These are phyloP conservation scores for Sardina pilchardus DNA, from an alignment of 2,113 vertebrate genomes.

Conservation along the genomic window DNA sequence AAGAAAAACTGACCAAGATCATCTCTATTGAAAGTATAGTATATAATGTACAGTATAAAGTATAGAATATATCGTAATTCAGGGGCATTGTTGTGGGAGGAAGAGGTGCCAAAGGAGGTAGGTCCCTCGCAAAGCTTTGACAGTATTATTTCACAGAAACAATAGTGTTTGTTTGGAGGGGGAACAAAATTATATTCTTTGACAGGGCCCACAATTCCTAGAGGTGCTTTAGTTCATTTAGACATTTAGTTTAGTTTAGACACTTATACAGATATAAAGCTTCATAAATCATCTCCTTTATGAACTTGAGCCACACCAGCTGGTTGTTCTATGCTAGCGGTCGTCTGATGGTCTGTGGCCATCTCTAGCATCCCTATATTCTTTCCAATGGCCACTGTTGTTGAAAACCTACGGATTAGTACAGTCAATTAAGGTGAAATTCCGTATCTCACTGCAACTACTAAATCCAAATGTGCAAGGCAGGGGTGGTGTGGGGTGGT, in stretches of 20 bases:
- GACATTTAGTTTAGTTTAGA: too few species aligned
- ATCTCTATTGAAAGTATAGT: neutral
- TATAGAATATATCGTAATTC: neutral
- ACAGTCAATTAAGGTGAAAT: constrained; percentile 62
- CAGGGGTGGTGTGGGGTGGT: constrained; percentile 37
- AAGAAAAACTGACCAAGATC: neutral
- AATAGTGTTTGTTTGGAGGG: too few species aligned
- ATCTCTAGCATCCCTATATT: neutral
- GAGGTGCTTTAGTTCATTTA: neutral
- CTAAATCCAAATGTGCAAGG: constrained; percentile 63
- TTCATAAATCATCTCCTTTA: neutral
- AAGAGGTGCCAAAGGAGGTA: too few species aligned
- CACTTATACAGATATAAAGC: neutral
- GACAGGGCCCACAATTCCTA: too few species aligned
- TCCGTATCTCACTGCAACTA: constrained; percentile 56
- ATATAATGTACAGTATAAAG: neutral
- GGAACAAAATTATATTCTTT: too few species aligned
- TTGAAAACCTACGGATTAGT: constrained; percentile 63
- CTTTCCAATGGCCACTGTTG: constrained; percentile 8
- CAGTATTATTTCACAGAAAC: too few species aligned
- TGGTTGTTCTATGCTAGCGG: neutral
- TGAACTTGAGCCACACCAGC: neutral
- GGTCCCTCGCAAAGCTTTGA: too few species aligned
- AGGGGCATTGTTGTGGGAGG: too few species aligned
- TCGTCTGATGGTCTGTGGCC: neutral